Base-by-base conservation (phyloP, 2,888 invertebrate species). In the Spialia ferax region DNA sequence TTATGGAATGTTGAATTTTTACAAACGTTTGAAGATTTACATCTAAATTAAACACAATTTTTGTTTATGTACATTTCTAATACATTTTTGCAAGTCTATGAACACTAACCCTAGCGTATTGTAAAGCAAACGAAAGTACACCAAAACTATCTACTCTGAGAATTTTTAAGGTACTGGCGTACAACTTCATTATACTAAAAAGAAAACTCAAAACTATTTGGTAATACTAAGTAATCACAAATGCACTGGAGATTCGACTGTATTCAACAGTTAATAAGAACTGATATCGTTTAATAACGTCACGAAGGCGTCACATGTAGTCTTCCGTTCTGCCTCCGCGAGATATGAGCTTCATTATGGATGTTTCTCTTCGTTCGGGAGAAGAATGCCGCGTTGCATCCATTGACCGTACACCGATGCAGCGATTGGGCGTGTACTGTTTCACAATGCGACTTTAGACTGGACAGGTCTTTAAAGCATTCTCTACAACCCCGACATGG, bases 341-440 rank as follows among this genome's bases (percentile, higher is more conserved):
- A 84, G 4, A 87, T 82, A 72, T 96, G 96, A 75, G 96, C 95
- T 77, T 96, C 96, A 69, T 96, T 95, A 86, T 97, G 97, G 59
- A 96, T 94, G 82, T 97, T 97, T 70, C 97, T 94, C 74, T 96
- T 96, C 72, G 97, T 96, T 75, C 96, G 94, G 11, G 97, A 97
- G 70, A 96, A 95, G 88, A 97, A 97, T 57, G 96, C 96, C 76
- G 97, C 96, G 60, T 95, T 96, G 87, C 97, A 97, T 13, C 97
- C 97, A 68, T 95, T 95, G 60, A 97, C 94, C n/a, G 96, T 95
- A 89, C 97, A 97, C 71, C 95, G 94, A 78, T 96, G 96, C 88
- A 97, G 95, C 68, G 97, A 96, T 68, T 95, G 94, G 35, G 93
- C 84, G 81, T 97, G 97, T 59, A 94, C 89, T 71, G 92, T 94